Conservation (phyloP, 2,888 invertebrate species). For the Tiphia femorata region DNA sequence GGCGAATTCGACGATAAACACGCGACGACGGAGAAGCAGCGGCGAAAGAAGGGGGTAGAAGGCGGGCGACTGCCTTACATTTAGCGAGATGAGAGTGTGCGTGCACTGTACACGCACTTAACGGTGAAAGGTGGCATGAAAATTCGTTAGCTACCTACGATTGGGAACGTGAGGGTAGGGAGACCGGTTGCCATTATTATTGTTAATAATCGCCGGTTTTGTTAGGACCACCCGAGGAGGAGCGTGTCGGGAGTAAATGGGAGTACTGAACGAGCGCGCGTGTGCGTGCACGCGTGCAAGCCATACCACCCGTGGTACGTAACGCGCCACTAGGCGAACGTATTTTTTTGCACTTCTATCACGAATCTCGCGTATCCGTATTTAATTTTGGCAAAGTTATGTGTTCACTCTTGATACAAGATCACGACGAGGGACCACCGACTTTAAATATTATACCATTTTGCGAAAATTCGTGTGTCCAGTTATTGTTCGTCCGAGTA, state of each 20-base stretch:
- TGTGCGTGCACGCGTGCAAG: background rate
- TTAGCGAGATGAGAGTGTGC: slow-evolving; percentile 34
- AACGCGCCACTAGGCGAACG: background rate
- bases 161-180: slow-evolving; percentile 5
- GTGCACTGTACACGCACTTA: too few species aligned
- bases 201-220: slow-evolving; percentile 25
- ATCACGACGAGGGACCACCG: too few species aligned
- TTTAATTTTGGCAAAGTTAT: too few species aligned
- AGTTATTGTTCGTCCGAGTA: too few species aligned
- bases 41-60: background rate
- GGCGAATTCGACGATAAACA: slow-evolving; percentile 12
- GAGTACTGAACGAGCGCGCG: background rate
- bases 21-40: background rate
- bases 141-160: slow-evolving; percentile 15
- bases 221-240: background rate
- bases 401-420: too few species aligned
- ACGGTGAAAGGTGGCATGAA: slow-evolving; percentile 39
- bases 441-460: too few species aligned
- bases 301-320: background rate
- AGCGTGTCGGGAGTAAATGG: background rate
- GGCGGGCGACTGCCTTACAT: slow-evolving; percentile 9
- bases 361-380: too few species aligned
- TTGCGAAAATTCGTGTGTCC: too few species aligned
- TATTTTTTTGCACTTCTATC: too few species aligned
- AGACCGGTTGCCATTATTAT: slow-evolving; percentile 36